Evolutionary conservation across 2,888 invertebrate genomes (phyloP), one percentile per base, ranked within the genome.

Genomic region (Lasiommata megera): DNA sequence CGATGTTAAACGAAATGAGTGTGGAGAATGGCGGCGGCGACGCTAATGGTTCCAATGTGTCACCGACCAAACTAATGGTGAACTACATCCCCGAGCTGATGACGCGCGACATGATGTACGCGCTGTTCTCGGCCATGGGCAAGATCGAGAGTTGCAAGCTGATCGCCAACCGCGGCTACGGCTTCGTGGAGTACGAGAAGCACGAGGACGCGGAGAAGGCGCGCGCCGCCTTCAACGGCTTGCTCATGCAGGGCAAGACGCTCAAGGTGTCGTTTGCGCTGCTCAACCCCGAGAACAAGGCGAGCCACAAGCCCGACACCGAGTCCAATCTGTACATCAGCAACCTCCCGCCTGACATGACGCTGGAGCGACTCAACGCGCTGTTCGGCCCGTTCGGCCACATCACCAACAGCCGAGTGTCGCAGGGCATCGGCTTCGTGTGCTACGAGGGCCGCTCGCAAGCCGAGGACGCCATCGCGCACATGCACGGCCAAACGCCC

Each of bases 41-140:
- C 88, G 89, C 87, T 71, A 80, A 74, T 73, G 34, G 9, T 9
- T 79, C 78, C 81, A 91, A 90, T 88, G 90, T 91, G 91, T 91
- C 91, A 84, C 88, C 89, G 74, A 91, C 91, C 73, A 91, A 91
- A 80, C 89, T 91, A 83, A 91, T 91, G 91, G 91, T 91, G 76
- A 91, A 91, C 82, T 91, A 91, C 76, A 91, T 91, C 69, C 91
- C 91, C 53, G 91, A 91, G 74, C 69, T 90, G 79, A 91, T 91
- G 91, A 91, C 89, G 77, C 86, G 90, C 65, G 91, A 91, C 66
- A 91, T 90, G 89, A 91, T 91, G 91, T 91, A 90, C 73, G 89
- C 91, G 68, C 79, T 91, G 65, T 91, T 91, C 79, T 90, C 91
- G 50, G 91, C 91, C 36, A 90, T 90, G 88, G 91, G 91, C 63